phyloP scores from a whole-genome alignment of 2,888 invertebrate species.

The Oscheius sp. region DNA sequence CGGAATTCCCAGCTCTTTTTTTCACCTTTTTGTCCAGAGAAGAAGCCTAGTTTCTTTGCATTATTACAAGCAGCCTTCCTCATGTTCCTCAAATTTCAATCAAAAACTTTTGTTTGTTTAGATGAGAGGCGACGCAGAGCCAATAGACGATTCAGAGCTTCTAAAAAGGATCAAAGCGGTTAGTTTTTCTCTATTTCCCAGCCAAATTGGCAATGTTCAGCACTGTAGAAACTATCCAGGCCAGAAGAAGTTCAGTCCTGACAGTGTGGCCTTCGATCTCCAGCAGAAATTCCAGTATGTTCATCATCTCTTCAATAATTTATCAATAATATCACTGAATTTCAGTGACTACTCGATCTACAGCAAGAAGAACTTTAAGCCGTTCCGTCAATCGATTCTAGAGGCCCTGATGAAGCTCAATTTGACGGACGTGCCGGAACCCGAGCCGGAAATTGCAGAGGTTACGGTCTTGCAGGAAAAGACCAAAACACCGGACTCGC shows the following conservation, averaged over 20 bases:
- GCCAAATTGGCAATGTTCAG: conserved; percentile 2
- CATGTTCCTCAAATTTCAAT: no score
- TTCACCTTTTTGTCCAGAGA: no score
- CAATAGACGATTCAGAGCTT: conserved; percentile 44
- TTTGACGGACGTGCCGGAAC: background rate
- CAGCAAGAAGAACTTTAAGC: background rate
- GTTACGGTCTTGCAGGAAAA: background rate
- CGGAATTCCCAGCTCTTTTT: no score
- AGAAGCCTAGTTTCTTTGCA: no score
- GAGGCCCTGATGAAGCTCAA: conserved; percentile 11
- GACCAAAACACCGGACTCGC: background rate
- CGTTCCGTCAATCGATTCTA: conserved; percentile 11
- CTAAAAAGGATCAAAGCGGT: conserved; percentile 50
- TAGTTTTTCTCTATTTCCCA: background rate
- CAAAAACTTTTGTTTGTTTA: conserved; percentile 7
- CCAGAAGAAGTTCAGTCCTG: conserved; percentile 39
- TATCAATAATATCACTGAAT: background rate
- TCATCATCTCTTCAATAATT: background rate
- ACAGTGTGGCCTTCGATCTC: conserved; percentile 56
- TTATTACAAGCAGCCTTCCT: no score
- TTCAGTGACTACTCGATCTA: conserved; percentile 1
- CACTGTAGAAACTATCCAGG: conserved; percentile 47
- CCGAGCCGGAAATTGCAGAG: conserved; percentile 1
- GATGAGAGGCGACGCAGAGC: background rate
- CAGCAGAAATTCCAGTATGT: conserved; percentile 59